Conservation (phyloP, 2,888 invertebrate genomes). For the Platycnemis pennipes region DNA sequence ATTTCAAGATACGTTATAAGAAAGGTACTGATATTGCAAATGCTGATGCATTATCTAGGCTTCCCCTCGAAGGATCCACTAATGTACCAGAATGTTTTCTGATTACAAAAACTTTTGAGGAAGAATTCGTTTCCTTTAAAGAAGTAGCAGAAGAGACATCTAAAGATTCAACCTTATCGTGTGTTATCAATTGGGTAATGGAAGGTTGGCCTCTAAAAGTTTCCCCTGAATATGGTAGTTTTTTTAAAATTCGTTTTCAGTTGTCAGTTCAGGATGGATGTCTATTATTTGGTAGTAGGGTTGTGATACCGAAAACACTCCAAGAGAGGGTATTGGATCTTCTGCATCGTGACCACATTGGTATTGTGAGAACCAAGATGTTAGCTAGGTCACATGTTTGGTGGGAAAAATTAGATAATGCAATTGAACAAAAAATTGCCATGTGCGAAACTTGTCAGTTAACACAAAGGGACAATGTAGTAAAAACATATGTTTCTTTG, state of each 20-base stretch:
- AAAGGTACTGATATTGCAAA: too few species aligned
- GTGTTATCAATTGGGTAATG: neutral
- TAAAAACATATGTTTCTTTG: neutral
- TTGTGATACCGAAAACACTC: neutral
- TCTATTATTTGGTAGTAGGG: neutral
- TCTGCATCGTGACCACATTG: neutral
- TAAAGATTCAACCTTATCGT: conserved; percentile 69
- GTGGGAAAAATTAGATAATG: neutral
- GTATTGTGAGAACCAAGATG: neutral
- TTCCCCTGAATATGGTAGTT: neutral
- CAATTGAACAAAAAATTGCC: neutral
- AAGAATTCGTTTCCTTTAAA: neutral
- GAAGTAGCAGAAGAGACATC: neutral
- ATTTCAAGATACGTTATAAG: neutral
- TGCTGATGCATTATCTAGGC: too few species aligned
- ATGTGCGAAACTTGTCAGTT: neutral
- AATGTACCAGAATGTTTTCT: neutral
- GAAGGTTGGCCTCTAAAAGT: neutral
- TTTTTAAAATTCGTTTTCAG: neutral
- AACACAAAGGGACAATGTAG: neutral
- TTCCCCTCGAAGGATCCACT: too few species aligned
- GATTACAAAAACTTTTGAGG: neutral
- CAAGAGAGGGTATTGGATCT: neutral
- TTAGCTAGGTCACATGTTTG: too few species aligned
- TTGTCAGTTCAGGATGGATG: neutral